Conservation (phyloP, 2,113 vertebrate species). For the Kryptolebias marmoratus region DNA sequence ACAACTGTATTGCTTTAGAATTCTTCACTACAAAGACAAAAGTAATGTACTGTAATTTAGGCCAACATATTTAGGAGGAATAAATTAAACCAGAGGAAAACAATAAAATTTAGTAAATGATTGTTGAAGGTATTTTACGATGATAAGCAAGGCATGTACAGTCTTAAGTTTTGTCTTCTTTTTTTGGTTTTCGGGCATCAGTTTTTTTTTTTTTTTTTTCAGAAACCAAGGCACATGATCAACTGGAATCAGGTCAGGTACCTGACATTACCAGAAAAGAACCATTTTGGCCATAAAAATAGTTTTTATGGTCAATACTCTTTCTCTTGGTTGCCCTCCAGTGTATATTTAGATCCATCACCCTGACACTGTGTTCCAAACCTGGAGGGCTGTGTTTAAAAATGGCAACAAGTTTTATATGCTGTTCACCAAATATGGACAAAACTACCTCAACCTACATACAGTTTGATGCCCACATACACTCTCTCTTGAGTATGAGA, state of each 20-base stretch:
- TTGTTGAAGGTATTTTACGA: too few relatives aligned
- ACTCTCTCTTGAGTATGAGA: not conserved
- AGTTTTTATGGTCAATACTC: too few relatives aligned
- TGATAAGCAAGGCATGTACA: not conserved
- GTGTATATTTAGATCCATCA: constrained; percentile 4
- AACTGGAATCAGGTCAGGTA: constrained; percentile 7
- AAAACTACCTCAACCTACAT: constrained; percentile 1
- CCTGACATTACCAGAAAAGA: not conserved
- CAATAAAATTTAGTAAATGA: not conserved
- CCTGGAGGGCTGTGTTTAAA: not conserved
- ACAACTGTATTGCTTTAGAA: too few relatives aligned
- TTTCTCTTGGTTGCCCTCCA: not conserved
- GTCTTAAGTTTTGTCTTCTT: not conserved
- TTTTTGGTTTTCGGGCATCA: not conserved
- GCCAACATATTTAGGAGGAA: not conserved
- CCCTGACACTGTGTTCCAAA: not conserved
- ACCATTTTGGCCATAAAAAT: not conserved
- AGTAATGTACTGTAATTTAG: not conserved
- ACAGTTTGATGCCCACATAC: not conserved
- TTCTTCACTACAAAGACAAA: not conserved
- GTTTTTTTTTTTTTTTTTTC: not conserved
- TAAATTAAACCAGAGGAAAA: not conserved
- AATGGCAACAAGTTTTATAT: constrained; percentile 1
- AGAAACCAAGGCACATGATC: not conserved
- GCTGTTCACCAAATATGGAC: constrained; percentile 39